Percentiles rank a stretch among this genome's conserved stretches.
Evolutionary conservation across 2,888 invertebrate genomes (phyloP).

Genomic region (Anorthoa munda): DNA sequence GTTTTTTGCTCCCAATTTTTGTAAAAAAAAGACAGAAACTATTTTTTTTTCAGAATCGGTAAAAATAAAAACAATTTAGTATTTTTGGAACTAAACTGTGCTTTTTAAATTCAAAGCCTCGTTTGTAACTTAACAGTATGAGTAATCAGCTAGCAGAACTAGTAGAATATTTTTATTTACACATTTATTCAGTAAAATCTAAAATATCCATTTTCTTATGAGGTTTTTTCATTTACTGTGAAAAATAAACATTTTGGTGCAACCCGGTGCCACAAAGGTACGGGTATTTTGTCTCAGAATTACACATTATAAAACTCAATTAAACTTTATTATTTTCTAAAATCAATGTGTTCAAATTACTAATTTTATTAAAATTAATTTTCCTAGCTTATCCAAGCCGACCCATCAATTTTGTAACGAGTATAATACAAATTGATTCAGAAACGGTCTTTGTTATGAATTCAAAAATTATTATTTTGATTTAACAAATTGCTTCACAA

Average conservation of each 20-base stretch:
- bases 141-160: slow-evolving; percentile 66
- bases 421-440: slow-evolving; percentile 28
- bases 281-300: not conserved
- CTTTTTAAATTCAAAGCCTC: slow-evolving; percentile 66
- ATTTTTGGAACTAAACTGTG: slow-evolving; percentile 15
- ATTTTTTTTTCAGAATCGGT: not conserved
- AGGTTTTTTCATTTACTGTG: slow-evolving; percentile 28
- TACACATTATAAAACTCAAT: not conserved
- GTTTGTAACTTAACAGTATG: slow-evolving; percentile 59
- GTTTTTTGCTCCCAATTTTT: slow-evolving; percentile 74
- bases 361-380: slow-evolving; percentile 27
- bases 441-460: slow-evolving; percentile 23
- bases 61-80: not conserved
- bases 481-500: slow-evolving; percentile 46
- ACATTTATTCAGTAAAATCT: slow-evolving; percentile 49
- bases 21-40: slow-evolving; percentile 30
- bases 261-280: not conserved
- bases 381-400: slow-evolving; percentile 15
- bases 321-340: not conserved
- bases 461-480: slow-evolving; percentile 28
- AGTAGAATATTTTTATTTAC: slow-evolving; percentile 66
- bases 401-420: slow-evolving; percentile 21
- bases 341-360: slow-evolving; percentile 51
- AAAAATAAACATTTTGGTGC: not conserved
- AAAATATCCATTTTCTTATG: slow-evolving; percentile 38